These are phyloP conservation scores for Dilophus febrilis DNA, from an alignment of 2,888 invertebrate species.

Conservation along the genomic window DNA sequence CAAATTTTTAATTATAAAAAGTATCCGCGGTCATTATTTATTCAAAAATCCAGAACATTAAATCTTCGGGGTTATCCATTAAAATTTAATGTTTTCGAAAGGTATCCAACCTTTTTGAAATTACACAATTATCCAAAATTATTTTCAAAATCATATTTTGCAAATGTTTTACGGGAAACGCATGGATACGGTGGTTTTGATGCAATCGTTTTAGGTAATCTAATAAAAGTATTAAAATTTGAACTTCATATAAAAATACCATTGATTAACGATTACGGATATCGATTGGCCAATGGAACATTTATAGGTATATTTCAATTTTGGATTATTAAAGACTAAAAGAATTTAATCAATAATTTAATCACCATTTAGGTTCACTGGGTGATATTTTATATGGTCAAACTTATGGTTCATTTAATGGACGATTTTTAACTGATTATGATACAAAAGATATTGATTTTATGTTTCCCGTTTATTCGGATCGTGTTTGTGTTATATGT, in stretches of 20 bases:
- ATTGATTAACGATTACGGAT: conserved; percentile 17
- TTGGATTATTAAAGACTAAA: not conserved
- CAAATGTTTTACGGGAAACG: conserved; percentile 10
- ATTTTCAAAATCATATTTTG: conserved; percentile 12
- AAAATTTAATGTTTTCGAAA: conserved; percentile 21
- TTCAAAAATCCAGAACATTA: not conserved
- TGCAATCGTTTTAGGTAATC: conserved; percentile 21
- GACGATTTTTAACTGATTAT: conserved; percentile 27
- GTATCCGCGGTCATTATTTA: not conserved
- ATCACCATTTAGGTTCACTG: conserved; percentile 15
- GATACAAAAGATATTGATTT: conserved; percentile 23
- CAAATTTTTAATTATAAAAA: not conserved
- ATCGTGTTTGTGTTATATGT: conserved; percentile 28
- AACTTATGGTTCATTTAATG: conserved; percentile 27
- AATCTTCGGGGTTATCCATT: conserved; percentile 21
- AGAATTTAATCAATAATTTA: not conserved
- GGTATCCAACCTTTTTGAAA: conserved; percentile 17
- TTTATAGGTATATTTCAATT: conserved; percentile 7
- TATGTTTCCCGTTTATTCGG: conserved; percentile 23
- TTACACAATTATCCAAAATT: conserved; percentile 12
- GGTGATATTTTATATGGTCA: conserved; percentile 23
- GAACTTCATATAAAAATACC: conserved; percentile 15
- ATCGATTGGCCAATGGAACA: conserved; percentile 15
- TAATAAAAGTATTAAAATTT: conserved; percentile 25
- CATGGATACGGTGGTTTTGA: conserved; percentile 23